Evolutionary conservation across 2,797 vertebrate species (phyloP).

Genomic region (Macrochelys suwanniensis): DNA sequence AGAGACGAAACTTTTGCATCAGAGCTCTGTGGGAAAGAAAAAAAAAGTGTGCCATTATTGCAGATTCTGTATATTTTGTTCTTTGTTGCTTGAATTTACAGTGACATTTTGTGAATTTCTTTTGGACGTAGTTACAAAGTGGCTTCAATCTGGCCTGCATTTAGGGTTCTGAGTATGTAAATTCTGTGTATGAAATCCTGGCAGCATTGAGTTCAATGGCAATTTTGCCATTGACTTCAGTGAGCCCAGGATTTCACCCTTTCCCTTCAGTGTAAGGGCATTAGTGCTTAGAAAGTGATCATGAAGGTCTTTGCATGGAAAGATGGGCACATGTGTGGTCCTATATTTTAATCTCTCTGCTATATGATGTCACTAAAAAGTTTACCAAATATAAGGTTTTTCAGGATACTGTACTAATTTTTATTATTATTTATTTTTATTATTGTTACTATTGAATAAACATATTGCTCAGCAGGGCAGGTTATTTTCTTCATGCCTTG

Average conservation of each 20-base stretch:
- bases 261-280: not conserved
- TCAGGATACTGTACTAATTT: conserved; percentile 53
- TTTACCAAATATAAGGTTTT: conserved; percentile 49
- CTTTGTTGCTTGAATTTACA: not conserved
- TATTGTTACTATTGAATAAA: conserved; percentile 76
- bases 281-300: not conserved
- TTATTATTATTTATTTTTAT: not conserved
- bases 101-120: not conserved
- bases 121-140: not conserved
- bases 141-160: not conserved
- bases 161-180: not conserved
- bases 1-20: not conserved
- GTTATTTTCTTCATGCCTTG: conserved; percentile 75
- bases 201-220: not conserved
- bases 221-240: not conserved
- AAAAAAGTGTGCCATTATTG: not conserved
- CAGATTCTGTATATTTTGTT: not conserved
- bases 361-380: conserved; percentile 26
- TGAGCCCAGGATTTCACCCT: not conserved
- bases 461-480: conserved; percentile 79
- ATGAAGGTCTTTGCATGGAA: not conserved
- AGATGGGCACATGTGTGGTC: not conserved
- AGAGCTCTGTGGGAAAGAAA: not conserved
- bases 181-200: not conserved
- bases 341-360: not conserved